Conservation (phyloP, 2,113 vertebrate genomes). For the Amblyopsis rosae region DNA sequence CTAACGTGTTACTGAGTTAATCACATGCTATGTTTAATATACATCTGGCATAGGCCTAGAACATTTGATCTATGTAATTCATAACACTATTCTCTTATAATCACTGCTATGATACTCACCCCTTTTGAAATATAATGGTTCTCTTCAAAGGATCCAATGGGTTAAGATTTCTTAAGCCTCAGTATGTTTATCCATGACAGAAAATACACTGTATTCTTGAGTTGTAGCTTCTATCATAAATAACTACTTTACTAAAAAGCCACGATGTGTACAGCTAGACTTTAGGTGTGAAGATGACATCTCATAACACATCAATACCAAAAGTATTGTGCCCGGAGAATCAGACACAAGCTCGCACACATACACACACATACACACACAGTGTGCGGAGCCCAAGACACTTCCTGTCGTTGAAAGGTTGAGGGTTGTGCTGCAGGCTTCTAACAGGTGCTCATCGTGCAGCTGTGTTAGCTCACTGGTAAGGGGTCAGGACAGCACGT, state of each 20-base stretch:
- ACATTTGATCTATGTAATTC: background rate
- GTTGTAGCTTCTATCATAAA: background rate
- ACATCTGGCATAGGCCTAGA: no score
- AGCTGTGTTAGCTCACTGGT: conserved; percentile 58
- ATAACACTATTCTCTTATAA: background rate
- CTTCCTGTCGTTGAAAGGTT: conserved; percentile 79
- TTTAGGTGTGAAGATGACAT: conserved; percentile 52
- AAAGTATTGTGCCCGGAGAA: background rate
- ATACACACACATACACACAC: conserved; percentile 10
- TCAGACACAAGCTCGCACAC: conserved; percentile 10
- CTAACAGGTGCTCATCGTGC: conserved; percentile 71
- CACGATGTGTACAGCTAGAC: conserved; percentile 11
- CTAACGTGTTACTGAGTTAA: no score
- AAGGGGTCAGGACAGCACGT: conserved; percentile 67
- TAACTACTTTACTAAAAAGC: background rate
- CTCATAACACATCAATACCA: conserved; percentile 25
- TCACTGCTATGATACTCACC: conserved; percentile 36
- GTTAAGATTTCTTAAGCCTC: conserved; percentile 44
- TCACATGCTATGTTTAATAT: no score
- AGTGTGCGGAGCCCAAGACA: conserved; percentile 52
- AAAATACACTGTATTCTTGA: background rate
- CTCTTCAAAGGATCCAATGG: conserved; percentile 32
- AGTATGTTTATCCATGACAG: conserved; percentile 32
- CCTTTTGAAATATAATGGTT: conserved; percentile 37
- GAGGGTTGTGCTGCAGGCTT: conserved; percentile 62